A percentile compares a stretch with the other conserved stretches of the same genome.
These are phyloP conservation scores for Saccostrea echinata DNA, from an alignment of 1,140 invertebrate species.

Conservation along the genomic window DNA sequence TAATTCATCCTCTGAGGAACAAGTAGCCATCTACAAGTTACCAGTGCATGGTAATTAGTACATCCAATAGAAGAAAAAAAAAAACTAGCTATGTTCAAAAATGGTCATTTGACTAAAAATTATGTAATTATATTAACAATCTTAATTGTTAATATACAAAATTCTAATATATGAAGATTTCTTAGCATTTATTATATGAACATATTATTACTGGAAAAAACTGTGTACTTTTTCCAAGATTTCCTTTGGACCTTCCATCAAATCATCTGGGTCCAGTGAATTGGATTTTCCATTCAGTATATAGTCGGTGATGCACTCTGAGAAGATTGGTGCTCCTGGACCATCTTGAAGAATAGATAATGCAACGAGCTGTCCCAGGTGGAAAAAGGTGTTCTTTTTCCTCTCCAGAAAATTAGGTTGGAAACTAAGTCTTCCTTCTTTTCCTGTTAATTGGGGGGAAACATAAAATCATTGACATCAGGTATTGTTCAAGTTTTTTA, in stretches of 20 bases:
- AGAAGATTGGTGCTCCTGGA: slow-evolving; percentile 22
- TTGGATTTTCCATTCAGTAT: not conserved
- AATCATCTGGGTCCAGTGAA: not conserved
- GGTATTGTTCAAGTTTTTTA: too few species aligned
- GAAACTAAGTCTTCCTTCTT: slow-evolving; percentile 35
- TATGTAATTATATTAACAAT: too few species aligned
- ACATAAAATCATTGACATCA: too few species aligned
- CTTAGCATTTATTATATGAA: not conserved
- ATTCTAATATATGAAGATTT: too few species aligned
- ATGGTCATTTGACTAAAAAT: too few species aligned
- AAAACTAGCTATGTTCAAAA: too few species aligned
- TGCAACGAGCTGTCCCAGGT: slow-evolving; percentile 33
- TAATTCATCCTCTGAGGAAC: too few species aligned
- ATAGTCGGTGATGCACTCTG: slow-evolving; percentile 7
- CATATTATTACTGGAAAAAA: slow-evolving; percentile 4
- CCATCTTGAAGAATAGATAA: slow-evolving; percentile 43
- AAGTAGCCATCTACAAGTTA: too few species aligned
- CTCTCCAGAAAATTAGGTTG: not conserved
- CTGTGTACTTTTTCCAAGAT: slow-evolving; percentile 13
- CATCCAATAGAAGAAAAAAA: too few species aligned
- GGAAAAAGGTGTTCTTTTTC: slow-evolving; percentile 25
- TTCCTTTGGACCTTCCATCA: not conserved
- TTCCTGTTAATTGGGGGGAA: too few species aligned
- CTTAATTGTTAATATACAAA: too few species aligned
- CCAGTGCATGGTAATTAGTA: too few species aligned